Evolutionary conservation across 2,888 invertebrate species (phyloP), one percentile per base, ranked within the genome.

Genomic region (Thera obeliscata): DNA sequence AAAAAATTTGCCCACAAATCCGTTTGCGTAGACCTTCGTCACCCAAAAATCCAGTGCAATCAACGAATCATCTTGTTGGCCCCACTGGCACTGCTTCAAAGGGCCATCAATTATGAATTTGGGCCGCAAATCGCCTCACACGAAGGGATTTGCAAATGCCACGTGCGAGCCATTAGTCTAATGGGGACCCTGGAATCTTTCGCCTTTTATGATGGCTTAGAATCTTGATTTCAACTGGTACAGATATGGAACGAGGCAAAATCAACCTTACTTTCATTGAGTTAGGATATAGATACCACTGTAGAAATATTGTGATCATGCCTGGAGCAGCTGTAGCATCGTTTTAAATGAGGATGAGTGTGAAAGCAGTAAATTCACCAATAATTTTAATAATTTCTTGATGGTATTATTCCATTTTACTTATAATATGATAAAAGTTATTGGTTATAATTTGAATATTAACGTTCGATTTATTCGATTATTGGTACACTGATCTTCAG

Each of bases 41-140:
- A 63, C 75, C 66, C 76, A 83, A 85, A 89, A 91, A 90, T 88
- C 87, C 79, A 58, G 78, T 69, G 78, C 84, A 89, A 87, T 90
- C 87, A 87, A 85, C 84, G 86, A 89, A 91, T 91, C 90, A 89
- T 85, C 82, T 85, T 83, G 83, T 84, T 83, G 83, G 85, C 71
- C 69, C 80, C 80, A 76, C 87, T 86, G 80, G 80, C 80, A 76
- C 87, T 86, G 80, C 84, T 86, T 87, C 86, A 89, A 89, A 88
- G 86, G 86, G 78, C 81, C 88, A 91, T 93, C 91, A 90, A 93
- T 91, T 89, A 91, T 91, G 86, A 88, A 93, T 91, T 91, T 87
- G 89, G 90, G 85, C 80, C 85, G 84, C 87, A 91, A 92, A 93
- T 91, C 90, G 89, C 88, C 91, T 90, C 87, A 88, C 87, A 83